Base-by-base conservation (phyloP, 1,140 invertebrate genomes). In the Drosophila repleta region DNA sequence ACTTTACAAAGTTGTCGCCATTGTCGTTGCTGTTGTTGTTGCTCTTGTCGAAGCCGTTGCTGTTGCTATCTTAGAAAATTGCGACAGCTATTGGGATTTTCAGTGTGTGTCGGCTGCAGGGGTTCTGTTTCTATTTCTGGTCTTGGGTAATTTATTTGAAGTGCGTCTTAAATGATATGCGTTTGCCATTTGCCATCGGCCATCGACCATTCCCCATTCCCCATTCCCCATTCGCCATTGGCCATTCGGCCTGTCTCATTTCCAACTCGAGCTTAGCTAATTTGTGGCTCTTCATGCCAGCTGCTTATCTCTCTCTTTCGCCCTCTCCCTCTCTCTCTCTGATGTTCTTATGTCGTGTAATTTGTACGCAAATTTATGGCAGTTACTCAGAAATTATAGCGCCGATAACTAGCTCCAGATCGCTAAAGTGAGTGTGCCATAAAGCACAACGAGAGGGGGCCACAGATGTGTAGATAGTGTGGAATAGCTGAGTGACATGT, bases 1-100 rank as follows among this genome's bases (percentile, higher is more conserved):
- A 88, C 83, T 89, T 88, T 68, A 88, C 83, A 88, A 88, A 88
- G 83, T 87, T 87, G 84, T 87, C 72, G 82, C 70, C 79, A 74
- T 71, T 88, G 78, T 75, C 61, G 67, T 21, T 46, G 82, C 56
- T 45, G 71, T 69, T 58, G 55, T 58, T 73, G 74, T 43, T 70
- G 63, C 4, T 55, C 58, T 8, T 20, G 61, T 60, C 49, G 63
- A 10, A 39, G 48, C n/a, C 11, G 45, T 15, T 48, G 46, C 10
- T 56, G 18, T 49, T 43, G 66, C 78, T 88, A 87, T 88, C 83
- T 76, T 67, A 82, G 83, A 87, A 21, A 56, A 68, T 73, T 73
- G 29, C 63, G 55, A 56, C 65, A 64, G 63, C 74, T 67, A 62
- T 76, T 74, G 65, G 58, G 55, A 76, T 60, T 39, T 55, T 35